These are phyloP conservation scores for Chinchilla lanigera DNA, from an alignment of 2,113 vertebrate species.

Conservation along the genomic window DNA sequence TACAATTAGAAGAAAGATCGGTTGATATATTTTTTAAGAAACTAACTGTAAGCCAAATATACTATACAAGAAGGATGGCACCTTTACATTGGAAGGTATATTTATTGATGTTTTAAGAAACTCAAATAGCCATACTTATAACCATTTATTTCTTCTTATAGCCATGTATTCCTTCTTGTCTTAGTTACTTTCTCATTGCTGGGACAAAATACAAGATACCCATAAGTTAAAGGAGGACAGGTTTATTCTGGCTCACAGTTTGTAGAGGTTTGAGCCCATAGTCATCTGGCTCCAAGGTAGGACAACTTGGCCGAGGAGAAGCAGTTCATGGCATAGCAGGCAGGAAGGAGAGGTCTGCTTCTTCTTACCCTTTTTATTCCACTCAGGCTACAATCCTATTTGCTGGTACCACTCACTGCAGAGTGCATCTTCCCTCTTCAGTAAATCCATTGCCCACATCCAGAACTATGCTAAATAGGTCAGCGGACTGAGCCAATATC, in stretches of 20 bases:
- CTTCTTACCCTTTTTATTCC: not conserved
- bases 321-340: not conserved
- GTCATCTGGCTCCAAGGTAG: not conserved
- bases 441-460: not conserved
- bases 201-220: not conserved
- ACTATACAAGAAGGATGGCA: not conserved
- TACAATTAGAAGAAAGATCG: not conserved
- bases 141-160: too few relatives aligned
- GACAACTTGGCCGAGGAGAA: not conserved
- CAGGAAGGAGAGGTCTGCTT: not conserved
- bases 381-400: not conserved
- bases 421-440: not conserved
- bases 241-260: not conserved
- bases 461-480: not conserved
- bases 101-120: not conserved
- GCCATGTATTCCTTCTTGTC: not conserved
- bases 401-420: not conserved
- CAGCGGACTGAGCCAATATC: not conserved
- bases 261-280: not conserved
- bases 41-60: not conserved
- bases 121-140: not conserved
- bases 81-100: not conserved
- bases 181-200: not conserved
- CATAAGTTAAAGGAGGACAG: not conserved
- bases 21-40: constrained; percentile 7